Percentiles rank a stretch among this genome's conserved stretches.
Evolutionary conservation across 2,888 invertebrate genomes (phyloP).

Genomic region (Loripinus fragilis): DNA sequence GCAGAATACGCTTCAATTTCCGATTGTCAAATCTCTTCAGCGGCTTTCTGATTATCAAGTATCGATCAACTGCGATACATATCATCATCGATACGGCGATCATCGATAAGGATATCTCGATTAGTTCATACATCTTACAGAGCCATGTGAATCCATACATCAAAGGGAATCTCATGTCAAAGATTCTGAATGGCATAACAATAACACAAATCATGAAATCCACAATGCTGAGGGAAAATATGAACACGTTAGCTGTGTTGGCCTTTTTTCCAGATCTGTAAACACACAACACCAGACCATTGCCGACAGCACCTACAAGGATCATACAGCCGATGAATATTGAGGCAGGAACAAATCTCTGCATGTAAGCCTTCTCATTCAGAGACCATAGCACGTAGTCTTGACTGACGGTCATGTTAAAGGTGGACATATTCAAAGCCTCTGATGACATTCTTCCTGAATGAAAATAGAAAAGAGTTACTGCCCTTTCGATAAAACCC

Average conservation of each 20-base stretch:
- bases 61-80: conserved; percentile 36
- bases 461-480: too few relatives aligned
- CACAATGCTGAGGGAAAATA: conserved; percentile 28
- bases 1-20: conserved; percentile 19
- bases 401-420: neutral
- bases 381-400: conserved; percentile 30
- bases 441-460: too few relatives aligned
- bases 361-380: conserved; percentile 27
- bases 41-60: conserved; percentile 29
- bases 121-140: conserved; percentile 29
- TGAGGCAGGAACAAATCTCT: conserved; percentile 32
- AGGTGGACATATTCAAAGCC: too few relatives aligned
- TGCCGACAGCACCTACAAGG: conserved; percentile 26
- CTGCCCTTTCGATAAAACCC: too few relatives aligned
- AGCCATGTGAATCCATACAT: conserved; percentile 23
- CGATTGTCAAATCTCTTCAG: conserved; percentile 22
- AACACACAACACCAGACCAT: conserved; percentile 41
- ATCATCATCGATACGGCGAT: conserved; percentile 34
- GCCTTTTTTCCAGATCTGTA: conserved; percentile 16
- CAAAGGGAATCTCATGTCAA: conserved; percentile 37
- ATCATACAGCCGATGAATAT: conserved; percentile 30
- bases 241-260: conserved; percentile 34
- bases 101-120: conserved; percentile 33
- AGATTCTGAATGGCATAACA: conserved; percentile 40
- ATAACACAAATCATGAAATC: conserved; percentile 31